phyloP scores from a whole-genome alignment of 2,888 invertebrate genomes.

The Cyclophora punctaria region DNA sequence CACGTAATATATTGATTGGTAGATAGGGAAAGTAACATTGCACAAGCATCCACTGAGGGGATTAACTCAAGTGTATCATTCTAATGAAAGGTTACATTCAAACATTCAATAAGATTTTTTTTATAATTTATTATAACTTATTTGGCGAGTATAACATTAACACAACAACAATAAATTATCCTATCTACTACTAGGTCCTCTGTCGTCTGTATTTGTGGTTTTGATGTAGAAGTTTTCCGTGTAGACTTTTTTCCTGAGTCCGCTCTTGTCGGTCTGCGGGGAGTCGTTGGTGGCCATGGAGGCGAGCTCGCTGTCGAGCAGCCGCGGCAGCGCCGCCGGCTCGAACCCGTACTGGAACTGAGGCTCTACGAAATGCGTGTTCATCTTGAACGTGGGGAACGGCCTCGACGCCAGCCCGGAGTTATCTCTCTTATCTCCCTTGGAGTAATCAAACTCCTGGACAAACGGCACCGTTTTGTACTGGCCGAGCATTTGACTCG shows the following conservation, averaged over 20 bases:
- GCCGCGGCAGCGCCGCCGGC: constrained; percentile 49
- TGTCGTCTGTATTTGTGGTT: constrained; percentile 54
- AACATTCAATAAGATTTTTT: constrained; percentile 10
- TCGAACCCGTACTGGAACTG: constrained; percentile 70
- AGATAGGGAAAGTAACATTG: constrained; percentile 57
- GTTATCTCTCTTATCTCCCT: constrained; percentile 43
- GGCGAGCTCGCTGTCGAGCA: constrained; percentile 58
- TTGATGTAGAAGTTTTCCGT: constrained; percentile 68
- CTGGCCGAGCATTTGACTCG: constrained; percentile 41
- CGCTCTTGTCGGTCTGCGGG: constrained; percentile 57
- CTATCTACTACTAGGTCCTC: constrained; percentile 57
- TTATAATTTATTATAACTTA: constrained; percentile 25
- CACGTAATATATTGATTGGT: constrained; percentile 56
- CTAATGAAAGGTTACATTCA: constrained; percentile 1
- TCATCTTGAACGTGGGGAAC: constrained; percentile 37
- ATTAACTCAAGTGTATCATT: not conserved
- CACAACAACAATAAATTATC: constrained; percentile 43
- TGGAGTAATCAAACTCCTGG: constrained; percentile 47
- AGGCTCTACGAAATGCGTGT: constrained; percentile 61
- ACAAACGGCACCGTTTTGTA: constrained; percentile 41
- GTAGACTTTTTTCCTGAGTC: constrained; percentile 57
- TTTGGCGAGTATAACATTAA: constrained; percentile 28
- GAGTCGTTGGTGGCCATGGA: constrained; percentile 60
- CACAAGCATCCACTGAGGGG: constrained; percentile 28
- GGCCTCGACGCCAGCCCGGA: constrained; percentile 50